Evolutionary conservation across 2,888 invertebrate species (phyloP), one percentile per base, ranked within the genome.

Genomic region (Cosmia pyralina): DNA sequence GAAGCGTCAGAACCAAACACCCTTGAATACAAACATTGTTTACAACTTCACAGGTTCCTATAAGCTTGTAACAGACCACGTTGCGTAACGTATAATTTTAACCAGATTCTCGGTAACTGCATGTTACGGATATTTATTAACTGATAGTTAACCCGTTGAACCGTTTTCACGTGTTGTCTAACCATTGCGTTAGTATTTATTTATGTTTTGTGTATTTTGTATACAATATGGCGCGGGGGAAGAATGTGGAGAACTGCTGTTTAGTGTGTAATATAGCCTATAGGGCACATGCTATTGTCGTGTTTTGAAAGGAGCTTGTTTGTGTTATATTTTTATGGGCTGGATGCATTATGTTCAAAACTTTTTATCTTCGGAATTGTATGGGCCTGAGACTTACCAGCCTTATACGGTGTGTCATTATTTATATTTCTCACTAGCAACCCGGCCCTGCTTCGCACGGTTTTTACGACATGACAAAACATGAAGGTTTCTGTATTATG

Each of bases 111-210:
- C 69, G 78, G 89, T 90, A 91, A 87, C 84, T 82, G 82, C 72
- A 74, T 62, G 85, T 86, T 87, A 82, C 85, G 77, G 85, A 85
- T 90, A 91, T 92, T 90, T 91, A 90, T 89, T 91, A 90, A 89
- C 89, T 80, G 88, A 88, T 87, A 90, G 91, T 93, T 91, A 91
- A 91, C 90, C 88, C 84, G 84, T 76, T 85, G 83, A 84, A 89
- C 88, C 77, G 83, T 87, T 84, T 87, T 81, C 88, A 89, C 89
- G 88, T 89, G 86, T 81, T 83, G 78, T 85, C 81, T 85, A 75
- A 77, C 79, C 72, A 70, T 77, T 86, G 75, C 82, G 84, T 81
- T 81, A 77, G 79, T 90, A 88, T 90, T 89, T 91, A 90, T 92
- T 91, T 92, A 90, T 84, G 82, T 85, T 87, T 67, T 74, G 73